These are phyloP conservation scores for Lathamus discolor DNA, from an alignment of 2,113 vertebrate genomes.

Conservation along the genomic window DNA sequence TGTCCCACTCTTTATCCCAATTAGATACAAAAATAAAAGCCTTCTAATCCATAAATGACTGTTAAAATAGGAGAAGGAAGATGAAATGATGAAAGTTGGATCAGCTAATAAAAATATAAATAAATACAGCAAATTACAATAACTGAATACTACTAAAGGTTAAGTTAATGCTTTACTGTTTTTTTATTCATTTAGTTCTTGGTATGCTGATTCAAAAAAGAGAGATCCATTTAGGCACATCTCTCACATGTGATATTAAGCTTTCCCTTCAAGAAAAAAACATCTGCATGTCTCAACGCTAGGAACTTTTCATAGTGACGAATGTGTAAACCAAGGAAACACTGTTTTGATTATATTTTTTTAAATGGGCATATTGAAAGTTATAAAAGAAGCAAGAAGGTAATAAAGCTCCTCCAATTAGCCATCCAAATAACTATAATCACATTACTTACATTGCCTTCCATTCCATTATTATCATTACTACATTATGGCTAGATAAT, in stretches of 20 bases:
- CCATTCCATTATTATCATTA: conserved; percentile 61
- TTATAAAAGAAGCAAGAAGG: neutral
- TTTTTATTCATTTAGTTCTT: neutral
- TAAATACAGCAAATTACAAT: neutral
- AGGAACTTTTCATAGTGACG: conserved; percentile 18
- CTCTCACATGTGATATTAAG: neutral
- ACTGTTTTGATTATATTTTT: conserved; percentile 38
- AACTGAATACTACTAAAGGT: neutral
- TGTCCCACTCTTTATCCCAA: neutral
- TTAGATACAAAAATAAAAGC: neutral
- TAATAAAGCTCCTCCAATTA: conserved; percentile 8
- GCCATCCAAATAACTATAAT: conserved; percentile 23
- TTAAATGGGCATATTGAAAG: conserved; percentile 32
- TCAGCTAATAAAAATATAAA: neutral
- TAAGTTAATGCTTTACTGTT: neutral
- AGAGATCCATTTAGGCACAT: neutral
- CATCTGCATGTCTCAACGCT: neutral
- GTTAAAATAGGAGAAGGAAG: neutral
- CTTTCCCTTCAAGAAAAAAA: neutral
- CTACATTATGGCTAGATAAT: conserved; percentile 40
- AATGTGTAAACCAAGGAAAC: neutral
- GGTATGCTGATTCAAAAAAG: neutral
- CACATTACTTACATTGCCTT: conserved; percentile 59
- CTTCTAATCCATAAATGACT: neutral
- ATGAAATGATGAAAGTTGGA: neutral